phyloP scores from a whole-genome alignment of 2,888 invertebrate genomes.

The Drosophila paranaensis region DNA sequence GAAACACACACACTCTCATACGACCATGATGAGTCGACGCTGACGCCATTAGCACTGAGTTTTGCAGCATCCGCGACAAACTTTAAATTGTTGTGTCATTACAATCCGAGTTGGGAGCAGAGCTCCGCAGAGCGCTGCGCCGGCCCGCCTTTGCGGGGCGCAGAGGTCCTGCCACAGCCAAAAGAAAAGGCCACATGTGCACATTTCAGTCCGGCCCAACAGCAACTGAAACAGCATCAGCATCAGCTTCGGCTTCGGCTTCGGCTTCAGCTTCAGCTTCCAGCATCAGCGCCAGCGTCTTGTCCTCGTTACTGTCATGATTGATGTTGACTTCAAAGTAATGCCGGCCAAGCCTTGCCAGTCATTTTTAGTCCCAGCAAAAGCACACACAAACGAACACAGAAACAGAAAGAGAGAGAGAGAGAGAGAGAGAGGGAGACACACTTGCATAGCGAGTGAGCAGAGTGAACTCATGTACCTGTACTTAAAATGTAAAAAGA shows the following conservation, averaged over 20 bases:
- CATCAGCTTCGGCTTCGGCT: neutral
- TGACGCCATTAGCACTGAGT: conserved; percentile 79
- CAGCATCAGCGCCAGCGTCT: conserved; percentile 47
- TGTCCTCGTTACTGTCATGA: conserved; percentile 70
- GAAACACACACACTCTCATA: conserved; percentile 19
- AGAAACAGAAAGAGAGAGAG: neutral
- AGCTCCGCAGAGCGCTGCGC: conserved; percentile 5
- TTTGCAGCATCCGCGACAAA: conserved; percentile 80
- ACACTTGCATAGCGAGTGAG: conserved; percentile 8
- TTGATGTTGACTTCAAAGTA: conserved; percentile 79
- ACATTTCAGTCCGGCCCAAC: conserved; percentile 46
- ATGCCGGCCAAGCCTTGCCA: conserved; percentile 60
- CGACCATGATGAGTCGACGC: conserved; percentile 69
- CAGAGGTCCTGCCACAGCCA: conserved; percentile 29
- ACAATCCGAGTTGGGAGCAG: conserved; percentile 66
- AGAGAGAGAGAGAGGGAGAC: no score
- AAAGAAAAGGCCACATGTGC: conserved; percentile 58
- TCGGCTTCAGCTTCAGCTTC: neutral
- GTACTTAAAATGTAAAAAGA: conserved; percentile 17
- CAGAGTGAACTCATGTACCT: conserved; percentile 30
- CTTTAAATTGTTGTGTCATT: conserved; percentile 81
- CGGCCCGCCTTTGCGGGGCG: conserved; percentile 15
- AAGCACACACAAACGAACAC: conserved; percentile 1
- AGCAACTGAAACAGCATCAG: neutral
- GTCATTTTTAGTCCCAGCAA: conserved; percentile 41